Conservation (phyloP, 1,140 invertebrate species). For the Vanessa tameamea region DNA sequence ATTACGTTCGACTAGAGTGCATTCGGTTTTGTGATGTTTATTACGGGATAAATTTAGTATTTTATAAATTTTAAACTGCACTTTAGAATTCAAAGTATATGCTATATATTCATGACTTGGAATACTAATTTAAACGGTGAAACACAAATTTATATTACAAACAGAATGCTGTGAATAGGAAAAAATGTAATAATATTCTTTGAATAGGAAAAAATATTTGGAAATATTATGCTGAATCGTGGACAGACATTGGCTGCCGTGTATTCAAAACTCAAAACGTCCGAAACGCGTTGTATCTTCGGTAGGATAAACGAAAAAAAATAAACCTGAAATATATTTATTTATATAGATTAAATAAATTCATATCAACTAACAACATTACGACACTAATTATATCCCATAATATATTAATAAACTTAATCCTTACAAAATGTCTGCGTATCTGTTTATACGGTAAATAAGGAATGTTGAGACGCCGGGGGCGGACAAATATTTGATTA, state of each 20-base stretch:
- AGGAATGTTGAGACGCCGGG: constrained; percentile 32
- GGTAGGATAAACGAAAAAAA: no score
- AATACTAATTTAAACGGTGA: no score
- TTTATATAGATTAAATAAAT: no score
- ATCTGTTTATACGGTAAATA: constrained; percentile 30
- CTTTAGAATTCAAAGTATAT: background rate
- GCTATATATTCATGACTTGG: background rate
- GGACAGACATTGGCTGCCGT: no score
- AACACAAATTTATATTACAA: no score
- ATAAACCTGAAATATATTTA: no score
- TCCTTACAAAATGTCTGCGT: constrained; percentile 32
- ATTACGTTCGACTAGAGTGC: constrained; percentile 9
- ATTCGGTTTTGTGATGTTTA: constrained; percentile 1
- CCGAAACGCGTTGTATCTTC: no score
- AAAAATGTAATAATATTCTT: no score
- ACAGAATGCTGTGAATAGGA: no score
- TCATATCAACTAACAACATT: background rate
- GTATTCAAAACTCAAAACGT: no score
- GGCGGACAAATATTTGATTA: constrained; percentile 43
- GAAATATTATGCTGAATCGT: no score
- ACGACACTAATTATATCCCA: background rate
- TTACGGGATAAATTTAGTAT: constrained; percentile 1
- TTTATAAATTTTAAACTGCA: constrained; percentile 2
- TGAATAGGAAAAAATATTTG: no score
- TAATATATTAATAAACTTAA: constrained; percentile 26